Conservation (phyloP, 2,113 vertebrate species). For the Nothoprocta perdicaria region DNA sequence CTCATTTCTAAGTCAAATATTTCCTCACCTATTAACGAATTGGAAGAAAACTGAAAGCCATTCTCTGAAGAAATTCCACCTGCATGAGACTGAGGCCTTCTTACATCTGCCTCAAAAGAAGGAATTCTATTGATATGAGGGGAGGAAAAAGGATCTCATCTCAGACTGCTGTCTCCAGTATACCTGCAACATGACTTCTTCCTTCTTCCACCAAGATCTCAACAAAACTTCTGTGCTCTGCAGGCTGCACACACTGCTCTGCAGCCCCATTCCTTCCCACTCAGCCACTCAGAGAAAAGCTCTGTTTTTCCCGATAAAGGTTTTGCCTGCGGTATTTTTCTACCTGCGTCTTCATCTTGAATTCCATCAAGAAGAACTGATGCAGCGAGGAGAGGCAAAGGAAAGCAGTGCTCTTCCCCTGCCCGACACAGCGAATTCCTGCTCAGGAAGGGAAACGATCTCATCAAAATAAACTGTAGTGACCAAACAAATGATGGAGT, state of each 20-base stretch:
- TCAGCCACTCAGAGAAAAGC: background rate
- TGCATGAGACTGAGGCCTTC: background rate
- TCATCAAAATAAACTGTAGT: background rate
- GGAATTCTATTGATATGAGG: background rate
- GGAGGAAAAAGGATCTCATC: background rate
- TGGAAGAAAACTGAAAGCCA: background rate
- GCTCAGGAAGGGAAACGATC: background rate
- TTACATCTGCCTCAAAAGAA: background rate
- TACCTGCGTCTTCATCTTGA: background rate
- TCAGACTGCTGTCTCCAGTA: background rate
- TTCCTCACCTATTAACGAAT: background rate
- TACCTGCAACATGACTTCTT: fast-evolving
- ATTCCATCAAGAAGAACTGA: background rate
- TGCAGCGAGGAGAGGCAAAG: constrained; percentile 54
- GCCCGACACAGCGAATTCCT: background rate
- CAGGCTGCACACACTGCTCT: background rate
- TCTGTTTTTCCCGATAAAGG: background rate
- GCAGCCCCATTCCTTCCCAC: background rate
- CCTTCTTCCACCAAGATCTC: background rate
- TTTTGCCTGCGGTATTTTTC: background rate
- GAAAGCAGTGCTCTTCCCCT: background rate
- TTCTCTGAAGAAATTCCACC: background rate
- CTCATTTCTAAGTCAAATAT: background rate
- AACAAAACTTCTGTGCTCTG: background rate
- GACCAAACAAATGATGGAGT: fast-evolving